Percentiles rank a stretch among this genome's conserved stretches.
phyloP scores from a whole-genome alignment of 2,113 vertebrate species.

The Planiliza haematocheilus region DNA sequence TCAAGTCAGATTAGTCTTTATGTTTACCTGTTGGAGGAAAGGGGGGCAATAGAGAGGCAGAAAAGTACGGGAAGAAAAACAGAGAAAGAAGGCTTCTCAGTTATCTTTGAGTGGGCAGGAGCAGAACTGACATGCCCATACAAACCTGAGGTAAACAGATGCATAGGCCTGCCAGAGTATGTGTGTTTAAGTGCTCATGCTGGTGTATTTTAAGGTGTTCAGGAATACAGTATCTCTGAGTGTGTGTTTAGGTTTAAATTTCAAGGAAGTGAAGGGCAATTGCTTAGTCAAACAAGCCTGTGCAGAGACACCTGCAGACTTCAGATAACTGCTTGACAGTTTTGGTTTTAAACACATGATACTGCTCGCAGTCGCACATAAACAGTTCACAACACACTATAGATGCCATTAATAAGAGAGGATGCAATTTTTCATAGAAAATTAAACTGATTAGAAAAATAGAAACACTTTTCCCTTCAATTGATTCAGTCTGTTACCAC shows the following conservation, averaged over 20 bases:
- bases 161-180: slow-evolving; percentile 11
- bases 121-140: slow-evolving; percentile 52
- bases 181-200: slow-evolving; percentile 6
- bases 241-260: not conserved
- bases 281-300: slow-evolving; percentile 28
- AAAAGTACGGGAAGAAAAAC: not conserved
- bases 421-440: too few species aligned
- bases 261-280: slow-evolving; percentile 23
- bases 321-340: too few species aligned
- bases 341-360: not conserved
- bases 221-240: not conserved
- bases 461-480: too few species aligned
- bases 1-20: too few species aligned
- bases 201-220: not conserved
- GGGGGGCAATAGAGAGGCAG: not conserved
- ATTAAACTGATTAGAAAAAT: too few species aligned
- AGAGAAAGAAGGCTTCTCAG: not conserved
- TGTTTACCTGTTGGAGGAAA: not conserved
- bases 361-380: not conserved
- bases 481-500: too few species aligned
- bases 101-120: not conserved
- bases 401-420: too few species aligned
- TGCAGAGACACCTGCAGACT: slow-evolving; percentile 15
- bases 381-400: too few species aligned
- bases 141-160: slow-evolving; percentile 52